Base-by-base conservation (phyloP, 30 jellyfish, hydroid and myxozoan species). In the Cassiopea andromeda region DNA sequence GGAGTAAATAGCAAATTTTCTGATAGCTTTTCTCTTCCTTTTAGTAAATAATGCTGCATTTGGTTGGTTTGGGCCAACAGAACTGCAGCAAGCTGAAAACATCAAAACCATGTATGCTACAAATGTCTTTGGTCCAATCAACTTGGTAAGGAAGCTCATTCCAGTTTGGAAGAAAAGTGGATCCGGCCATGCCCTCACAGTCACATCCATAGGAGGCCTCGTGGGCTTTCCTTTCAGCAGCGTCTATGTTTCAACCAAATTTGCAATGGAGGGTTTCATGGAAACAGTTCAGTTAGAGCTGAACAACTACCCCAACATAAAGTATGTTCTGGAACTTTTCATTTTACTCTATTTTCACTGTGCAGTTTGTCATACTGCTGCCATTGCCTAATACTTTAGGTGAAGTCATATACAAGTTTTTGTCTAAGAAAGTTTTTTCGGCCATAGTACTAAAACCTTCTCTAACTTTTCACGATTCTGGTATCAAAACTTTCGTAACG, bases 41-140 rank as follows among this genome's bases (percentile, higher is more conserved):
- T 16, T 80, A 87, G 94, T 87, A 78, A 87, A 87, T 79, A 87
- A 78, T 50, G 94, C 94, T 48, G 94, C 81, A 4, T 77, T 77
- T 87, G 94, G 90, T 14, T 70, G 81, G 81, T 69, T 61, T 76
- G 94, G 94, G 4, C 83, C 94, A 50, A 19, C 75, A 7, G 86
- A 87, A 60, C 19, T 38, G 10, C 90, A 67, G 44, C 16, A 80
- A 14, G 16, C n/a, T 13, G 90, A 13, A 19, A 38, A 68, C 8
- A 69, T 78, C 1, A 38, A 67, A n/a, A 9, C 57, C 70, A 67
- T 87, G 94, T 87, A 76, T 27, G 80, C 86, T 6, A 87, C 94
- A 38, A 87, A 87, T 48, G 94, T 87, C 58, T 71, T 1, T 69
- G 94, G 94, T 38, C 90, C 94, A 54, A 87, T 87, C 14, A 64